Percentiles rank a stretch among this genome's conserved stretches.
phyloP scores from a whole-genome alignment of 2,797 vertebrate genomes.

The Micromesistius poutassou region DNA sequence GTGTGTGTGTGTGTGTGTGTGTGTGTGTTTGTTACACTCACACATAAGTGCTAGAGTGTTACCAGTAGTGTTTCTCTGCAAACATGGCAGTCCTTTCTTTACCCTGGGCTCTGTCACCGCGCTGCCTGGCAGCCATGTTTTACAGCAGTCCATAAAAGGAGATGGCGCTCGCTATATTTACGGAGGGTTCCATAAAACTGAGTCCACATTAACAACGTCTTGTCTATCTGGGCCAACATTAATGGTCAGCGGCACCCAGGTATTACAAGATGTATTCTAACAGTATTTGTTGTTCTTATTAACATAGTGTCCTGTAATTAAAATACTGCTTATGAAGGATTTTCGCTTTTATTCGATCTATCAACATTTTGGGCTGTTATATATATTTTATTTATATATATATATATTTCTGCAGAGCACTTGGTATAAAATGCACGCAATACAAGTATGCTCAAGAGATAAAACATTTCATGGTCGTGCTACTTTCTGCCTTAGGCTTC shows the following conservation, averaged over 20 bases:
- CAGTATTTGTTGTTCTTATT: neutral
- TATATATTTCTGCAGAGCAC: no score
- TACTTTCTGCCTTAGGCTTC: neutral
- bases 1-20: neutral
- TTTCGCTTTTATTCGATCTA: neutral
- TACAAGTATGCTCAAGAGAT: no score
- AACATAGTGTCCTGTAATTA: neutral
- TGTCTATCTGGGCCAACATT: conserved; percentile 25
- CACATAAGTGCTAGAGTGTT: neutral
- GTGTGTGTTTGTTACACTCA: neutral
- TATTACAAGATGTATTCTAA: conserved; percentile 11
- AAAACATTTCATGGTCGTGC: neutral
- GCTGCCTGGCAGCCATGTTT: conserved; percentile 27
- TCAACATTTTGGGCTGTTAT: neutral
- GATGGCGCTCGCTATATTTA: neutral
- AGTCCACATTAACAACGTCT: conserved; percentile 31
- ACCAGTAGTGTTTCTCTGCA: neutral
- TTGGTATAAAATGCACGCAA: no score
- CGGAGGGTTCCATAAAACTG: conserved; percentile 19
- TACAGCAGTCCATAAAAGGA: conserved; percentile 14
- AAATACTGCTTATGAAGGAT: neutral
- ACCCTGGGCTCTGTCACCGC: conserved; percentile 5
- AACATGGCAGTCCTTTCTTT: neutral
- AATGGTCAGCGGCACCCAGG: neutral
- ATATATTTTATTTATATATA: no score